Percentiles rank a stretch among this genome's conserved stretches.
Evolutionary conservation across 1,140 invertebrate species (phyloP).

Genomic region (Samia ricini): DNA sequence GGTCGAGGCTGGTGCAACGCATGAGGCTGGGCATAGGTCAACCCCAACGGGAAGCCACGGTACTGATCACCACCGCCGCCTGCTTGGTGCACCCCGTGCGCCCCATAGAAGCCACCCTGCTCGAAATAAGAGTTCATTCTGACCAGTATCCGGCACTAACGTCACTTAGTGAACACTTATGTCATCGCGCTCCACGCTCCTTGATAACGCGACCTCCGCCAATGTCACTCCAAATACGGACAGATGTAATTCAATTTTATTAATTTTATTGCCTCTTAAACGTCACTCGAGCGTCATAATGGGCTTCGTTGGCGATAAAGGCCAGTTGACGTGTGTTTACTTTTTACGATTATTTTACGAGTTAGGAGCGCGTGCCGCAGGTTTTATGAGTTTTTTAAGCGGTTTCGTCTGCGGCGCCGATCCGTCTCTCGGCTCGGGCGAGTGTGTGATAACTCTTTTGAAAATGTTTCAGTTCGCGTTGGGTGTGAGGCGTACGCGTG

Average conservation of each 20-base stretch:
- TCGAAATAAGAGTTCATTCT: slow-evolving; percentile 97
- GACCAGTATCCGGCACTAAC: slow-evolving; percentile 61
- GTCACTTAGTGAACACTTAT: slow-evolving; percentile 70
- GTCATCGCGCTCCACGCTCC: slow-evolving; percentile 68
- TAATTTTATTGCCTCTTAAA: slow-evolving; percentile 75
- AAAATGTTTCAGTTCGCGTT: slow-evolving; percentile 33
- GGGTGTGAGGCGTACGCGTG: slow-evolving; percentile 30
- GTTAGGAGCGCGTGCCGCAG: slow-evolving; percentile 58
- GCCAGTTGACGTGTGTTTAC: slow-evolving; percentile 70
- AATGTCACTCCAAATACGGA: slow-evolving; percentile 58
- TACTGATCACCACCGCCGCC: slow-evolving; percentile 86
- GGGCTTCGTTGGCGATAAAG: slow-evolving; percentile 70
- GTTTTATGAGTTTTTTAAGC: slow-evolving; percentile 73
- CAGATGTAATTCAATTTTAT: slow-evolving; percentile 64
- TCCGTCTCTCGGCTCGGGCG: slow-evolving; percentile 40
- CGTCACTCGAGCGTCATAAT: slow-evolving; percentile 76
- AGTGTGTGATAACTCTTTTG: slow-evolving; percentile 34
- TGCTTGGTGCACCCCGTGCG: slow-evolving; percentile 88
- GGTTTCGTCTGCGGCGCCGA: slow-evolving; percentile 46
- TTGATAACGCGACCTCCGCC: slow-evolving; percentile 69
- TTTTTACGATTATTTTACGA: slow-evolving; percentile 78
- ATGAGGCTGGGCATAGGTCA: slow-evolving; percentile 92
- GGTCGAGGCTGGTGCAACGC: slow-evolving; percentile 87
- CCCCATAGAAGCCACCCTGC: slow-evolving; percentile 94
- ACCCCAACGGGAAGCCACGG: slow-evolving; percentile 88